phyloP scores from a whole-genome alignment of 1,140 invertebrate species.

The Pseudomyrmex pallidus region DNA sequence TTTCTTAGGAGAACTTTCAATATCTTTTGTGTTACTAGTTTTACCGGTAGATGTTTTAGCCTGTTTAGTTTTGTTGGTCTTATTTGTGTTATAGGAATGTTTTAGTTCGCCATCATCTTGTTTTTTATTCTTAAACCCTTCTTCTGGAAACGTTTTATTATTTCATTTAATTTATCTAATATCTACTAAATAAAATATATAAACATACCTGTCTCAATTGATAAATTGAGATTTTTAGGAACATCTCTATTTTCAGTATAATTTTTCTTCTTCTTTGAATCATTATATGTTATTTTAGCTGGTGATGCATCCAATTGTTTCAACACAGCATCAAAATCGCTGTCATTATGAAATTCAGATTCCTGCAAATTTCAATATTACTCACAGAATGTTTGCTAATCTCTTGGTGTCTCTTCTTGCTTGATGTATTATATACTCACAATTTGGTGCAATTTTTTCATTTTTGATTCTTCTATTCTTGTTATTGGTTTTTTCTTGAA shows the following conservation, averaged over 20 bases:
- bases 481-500: constrained; percentile 83
- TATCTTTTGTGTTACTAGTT: constrained; percentile 23
- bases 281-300: constrained; percentile 12
- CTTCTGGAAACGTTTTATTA: constrained; percentile 21
- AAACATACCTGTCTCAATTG: constrained; percentile 25
- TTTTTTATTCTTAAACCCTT: not conserved
- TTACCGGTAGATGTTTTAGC: not conserved
- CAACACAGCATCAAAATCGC: constrained; percentile 89
- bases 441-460: constrained; percentile 64
- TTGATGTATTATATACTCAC: constrained; percentile 49
- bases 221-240: not conserved
- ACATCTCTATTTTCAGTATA: not conserved
- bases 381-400: constrained; percentile 26
- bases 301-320: constrained; percentile 86
- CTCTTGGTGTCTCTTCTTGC: not conserved
- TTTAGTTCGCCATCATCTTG: constrained; percentile 24
- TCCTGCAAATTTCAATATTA: constrained; percentile 53
- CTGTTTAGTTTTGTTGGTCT: not conserved
- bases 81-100: constrained; percentile 11
- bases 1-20: constrained; percentile 6
- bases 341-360: constrained; percentile 86
- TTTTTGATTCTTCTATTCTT: constrained; percentile 74
- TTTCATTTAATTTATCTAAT: not conserved
- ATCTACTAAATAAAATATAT: not conserved
- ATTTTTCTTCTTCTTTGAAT: not conserved